Conservation (phyloP, 2,888 invertebrate genomes). For the Anodontia alba region DNA sequence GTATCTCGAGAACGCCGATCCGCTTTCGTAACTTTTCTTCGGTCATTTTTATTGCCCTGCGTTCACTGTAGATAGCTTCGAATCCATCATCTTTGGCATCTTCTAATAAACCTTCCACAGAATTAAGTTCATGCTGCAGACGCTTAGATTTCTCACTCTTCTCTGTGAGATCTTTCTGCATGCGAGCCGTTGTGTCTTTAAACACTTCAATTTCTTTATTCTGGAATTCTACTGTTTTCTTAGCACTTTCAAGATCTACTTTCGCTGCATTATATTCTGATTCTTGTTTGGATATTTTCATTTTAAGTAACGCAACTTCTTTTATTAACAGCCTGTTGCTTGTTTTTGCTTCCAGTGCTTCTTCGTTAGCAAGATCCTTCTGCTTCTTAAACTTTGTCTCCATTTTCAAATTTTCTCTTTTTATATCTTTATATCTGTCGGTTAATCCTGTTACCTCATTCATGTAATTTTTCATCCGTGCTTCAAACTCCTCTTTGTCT, state of each 20-base stretch:
- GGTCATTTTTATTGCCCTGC: slow-evolving; percentile 30
- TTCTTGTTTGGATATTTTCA: slow-evolving; percentile 42
- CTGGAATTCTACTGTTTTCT: slow-evolving; percentile 51
- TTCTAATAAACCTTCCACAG: slow-evolving; percentile 45
- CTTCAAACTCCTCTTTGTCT: slow-evolving; percentile 45
- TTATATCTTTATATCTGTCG: slow-evolving; percentile 55
- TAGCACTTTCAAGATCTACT: slow-evolving; percentile 43
- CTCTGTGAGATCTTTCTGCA: slow-evolving; percentile 38
- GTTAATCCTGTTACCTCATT: slow-evolving; percentile 46
- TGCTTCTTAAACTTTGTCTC: slow-evolving; percentile 57
- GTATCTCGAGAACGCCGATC: slow-evolving; percentile 41
- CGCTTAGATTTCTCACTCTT: slow-evolving; percentile 33
- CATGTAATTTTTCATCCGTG: slow-evolving; percentile 45
- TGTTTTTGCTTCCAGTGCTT: slow-evolving; percentile 42
- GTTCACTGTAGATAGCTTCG: slow-evolving; percentile 48
- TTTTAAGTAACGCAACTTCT: slow-evolving; percentile 50
- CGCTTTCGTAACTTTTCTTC: slow-evolving; percentile 45
- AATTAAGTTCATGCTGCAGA: slow-evolving; percentile 47
- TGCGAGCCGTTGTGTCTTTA: slow-evolving; percentile 32
- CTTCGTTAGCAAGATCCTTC: slow-evolving; percentile 50
- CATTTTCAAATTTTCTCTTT: slow-evolving; percentile 55
- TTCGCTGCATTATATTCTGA: slow-evolving; percentile 43
- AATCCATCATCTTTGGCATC: slow-evolving; percentile 43
- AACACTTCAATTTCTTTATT: slow-evolving; percentile 53
- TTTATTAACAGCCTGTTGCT: slow-evolving; percentile 55